A percentile compares a stretch with the other conserved stretches of the same genome.
Conservation (phyloP, 2,797 vertebrate genomes). For the Yasuhikotakia modesta region DNA sequence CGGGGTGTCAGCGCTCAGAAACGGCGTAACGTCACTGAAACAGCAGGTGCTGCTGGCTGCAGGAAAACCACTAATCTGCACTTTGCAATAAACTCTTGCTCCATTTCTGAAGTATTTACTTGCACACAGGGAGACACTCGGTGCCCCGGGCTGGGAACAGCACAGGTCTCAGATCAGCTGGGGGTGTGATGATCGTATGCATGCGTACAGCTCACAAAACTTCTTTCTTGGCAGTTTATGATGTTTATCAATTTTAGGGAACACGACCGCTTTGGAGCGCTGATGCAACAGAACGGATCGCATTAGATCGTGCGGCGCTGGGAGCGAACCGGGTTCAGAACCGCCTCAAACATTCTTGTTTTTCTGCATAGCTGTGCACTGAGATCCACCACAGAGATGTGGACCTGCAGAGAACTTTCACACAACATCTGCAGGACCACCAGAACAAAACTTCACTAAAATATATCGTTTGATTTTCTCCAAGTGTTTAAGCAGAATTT, state of each 20-base stretch:
- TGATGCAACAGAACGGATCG: slow-evolving; percentile 7
- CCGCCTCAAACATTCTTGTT: slow-evolving; percentile 44
- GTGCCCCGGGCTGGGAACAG: slow-evolving; percentile 1
- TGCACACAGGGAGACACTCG: slow-evolving; percentile 19
- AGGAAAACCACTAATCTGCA: slow-evolving; percentile 58
- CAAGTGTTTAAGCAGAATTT: background rate
- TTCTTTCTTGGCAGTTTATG: slow-evolving; percentile 3
- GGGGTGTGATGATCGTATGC: background rate
- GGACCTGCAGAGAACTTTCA: slow-evolving; percentile 38
- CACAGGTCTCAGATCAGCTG: background rate
- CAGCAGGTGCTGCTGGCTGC: slow-evolving; percentile 55
- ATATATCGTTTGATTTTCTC: no score
- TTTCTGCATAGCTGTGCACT: slow-evolving; percentile 58
- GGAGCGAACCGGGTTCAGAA: slow-evolving; percentile 11
- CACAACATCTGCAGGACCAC: slow-evolving; percentile 26
- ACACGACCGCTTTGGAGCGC: slow-evolving; percentile 19
- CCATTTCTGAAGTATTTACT: slow-evolving; percentile 40
- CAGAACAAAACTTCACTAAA: slow-evolving; percentile 36
- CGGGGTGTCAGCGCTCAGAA: background rate
- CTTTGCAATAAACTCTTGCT: slow-evolving; percentile 56
- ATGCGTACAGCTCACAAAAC: background rate
- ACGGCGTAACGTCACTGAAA: slow-evolving; percentile 47
- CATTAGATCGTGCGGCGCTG: slow-evolving; percentile 22
- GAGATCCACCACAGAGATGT: slow-evolving; percentile 43
- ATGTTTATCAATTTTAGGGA: slow-evolving; percentile 30